Percentiles rank a stretch among this genome's conserved stretches.
These are phyloP conservation scores for Triplophysa siluroides DNA, from an alignment of 2,113 vertebrate genomes.

Conservation along the genomic window DNA sequence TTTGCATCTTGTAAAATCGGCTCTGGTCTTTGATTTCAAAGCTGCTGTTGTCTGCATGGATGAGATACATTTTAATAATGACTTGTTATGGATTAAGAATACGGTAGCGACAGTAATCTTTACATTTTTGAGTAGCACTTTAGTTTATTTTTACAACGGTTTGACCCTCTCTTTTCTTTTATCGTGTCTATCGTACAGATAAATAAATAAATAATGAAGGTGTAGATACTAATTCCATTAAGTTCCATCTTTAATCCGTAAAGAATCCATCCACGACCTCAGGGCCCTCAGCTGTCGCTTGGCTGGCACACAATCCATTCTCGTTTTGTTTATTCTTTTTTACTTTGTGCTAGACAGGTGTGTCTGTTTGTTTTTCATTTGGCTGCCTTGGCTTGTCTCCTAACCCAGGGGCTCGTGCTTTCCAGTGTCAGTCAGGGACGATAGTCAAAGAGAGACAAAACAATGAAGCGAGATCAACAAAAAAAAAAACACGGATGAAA, in stretches of 20 bases:
- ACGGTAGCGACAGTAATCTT: no score
- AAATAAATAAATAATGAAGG: no score
- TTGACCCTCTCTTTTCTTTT: no score
- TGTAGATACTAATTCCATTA: no score
- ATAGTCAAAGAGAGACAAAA: conserved; percentile 57
- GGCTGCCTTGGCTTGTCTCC: conserved; percentile 78
- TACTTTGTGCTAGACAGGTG: conserved; percentile 75
- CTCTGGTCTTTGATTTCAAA: no score
- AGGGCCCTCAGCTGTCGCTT: conserved; percentile 78
- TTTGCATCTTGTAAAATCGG: no score
- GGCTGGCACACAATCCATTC: conserved; percentile 77
- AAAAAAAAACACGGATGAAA: conserved; percentile 62
- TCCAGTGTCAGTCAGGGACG: conserved; percentile 68
- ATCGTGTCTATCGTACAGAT: no score
- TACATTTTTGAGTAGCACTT: no score
- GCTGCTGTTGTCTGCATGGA: no score
- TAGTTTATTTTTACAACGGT: no score
- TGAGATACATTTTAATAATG: no score
- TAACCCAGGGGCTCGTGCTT: conserved; percentile 76
- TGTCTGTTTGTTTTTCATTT: conserved; percentile 84
- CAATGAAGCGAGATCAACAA: background rate
- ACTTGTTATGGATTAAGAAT: no score
- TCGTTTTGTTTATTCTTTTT: conserved; percentile 66
- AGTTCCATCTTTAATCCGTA: conserved; percentile 74
- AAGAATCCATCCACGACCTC: conserved; percentile 82